Conservation (phyloP, 2,888 invertebrate species). For the Globia sparganii region DNA sequence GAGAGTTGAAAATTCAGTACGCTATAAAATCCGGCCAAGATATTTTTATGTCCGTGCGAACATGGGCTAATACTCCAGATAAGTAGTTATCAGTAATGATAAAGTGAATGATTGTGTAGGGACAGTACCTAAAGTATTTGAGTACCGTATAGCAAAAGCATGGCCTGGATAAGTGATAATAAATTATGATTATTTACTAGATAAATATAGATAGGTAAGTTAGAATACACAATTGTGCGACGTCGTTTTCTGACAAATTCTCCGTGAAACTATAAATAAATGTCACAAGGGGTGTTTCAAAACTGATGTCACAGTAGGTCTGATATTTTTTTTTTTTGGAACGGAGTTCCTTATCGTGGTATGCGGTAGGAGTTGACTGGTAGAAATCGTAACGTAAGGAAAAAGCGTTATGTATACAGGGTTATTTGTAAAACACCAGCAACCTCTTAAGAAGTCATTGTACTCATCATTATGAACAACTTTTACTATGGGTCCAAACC, state of each 20-base stretch:
- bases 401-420: neutral
- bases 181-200: slow-evolving; percentile 15
- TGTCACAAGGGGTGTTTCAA: neutral
- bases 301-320: neutral
- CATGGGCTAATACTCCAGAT: slow-evolving; percentile 16
- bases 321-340: neutral
- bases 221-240: neutral
- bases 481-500: no score
- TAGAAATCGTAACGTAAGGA: neutral
- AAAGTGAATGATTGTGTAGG: slow-evolving; percentile 15
- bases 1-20: neutral
- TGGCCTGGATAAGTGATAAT: slow-evolving; percentile 22
- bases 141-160: neutral
- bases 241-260: neutral
- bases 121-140: slow-evolving; percentile 3
- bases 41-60: neutral
- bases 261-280: neutral
- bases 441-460: no score
- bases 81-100: slow-evolving; percentile 38
- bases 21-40: neutral
- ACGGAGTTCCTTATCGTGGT: neutral
- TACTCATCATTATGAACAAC: no score
- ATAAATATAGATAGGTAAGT: slow-evolving; percentile 27
- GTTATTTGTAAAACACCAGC: no score
- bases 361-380: neutral